Evolutionary conservation across 2,888 invertebrate species (phyloP), one percentile per base, ranked within the genome.

Genomic region (Drosophila nr. fundita): DNA sequence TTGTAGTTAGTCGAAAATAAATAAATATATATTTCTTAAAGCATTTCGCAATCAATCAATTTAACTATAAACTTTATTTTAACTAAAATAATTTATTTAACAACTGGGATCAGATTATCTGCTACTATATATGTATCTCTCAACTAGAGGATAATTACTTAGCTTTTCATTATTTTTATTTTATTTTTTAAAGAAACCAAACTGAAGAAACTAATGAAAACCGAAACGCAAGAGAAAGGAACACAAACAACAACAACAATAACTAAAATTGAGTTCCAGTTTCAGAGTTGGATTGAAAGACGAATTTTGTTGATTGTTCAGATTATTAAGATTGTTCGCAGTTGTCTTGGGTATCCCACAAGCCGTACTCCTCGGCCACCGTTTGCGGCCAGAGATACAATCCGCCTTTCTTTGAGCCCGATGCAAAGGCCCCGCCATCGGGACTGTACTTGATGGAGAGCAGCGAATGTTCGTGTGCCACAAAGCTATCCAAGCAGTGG

Each of bases 371-470:
- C 92, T 98, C 97, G 61, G 98, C 98, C 48, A 98, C 96, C 61
- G 96, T 96, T 59, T 97, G 98, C 93, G 98, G 98, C 99, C 99
- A 99, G 78, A 99, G 94, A 74, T 98, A 95, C 81, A 99, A 94
- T 0, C 98, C 98, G 74, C 99, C 99, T 93, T 98, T 98, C 93
- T 98, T 98, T 11, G 98, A 97, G 2, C 98, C 97, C 59, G 97
- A 97, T 21, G 98, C 98, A 93, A 98, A 99, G 73, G 98, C 94
- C 94, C 98, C 98, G 21, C 98, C 98, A 93, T 99, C 98, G 1
- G 98, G 98, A 32, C 98, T 98, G 94, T 98, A 99, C 72, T 96
- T 94, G 30, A 98, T 96, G 93, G 97, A 97, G 93, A 98, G 98
- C 11, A 99, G 96, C 2, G 98, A 97, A 0, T 98, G 98, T 93